Percentiles rank a stretch among this genome's conserved stretches.
These are phyloP conservation scores for Sycophila sp. DNA, from an alignment of 1,140 invertebrate genomes.

Conservation along the genomic window DNA sequence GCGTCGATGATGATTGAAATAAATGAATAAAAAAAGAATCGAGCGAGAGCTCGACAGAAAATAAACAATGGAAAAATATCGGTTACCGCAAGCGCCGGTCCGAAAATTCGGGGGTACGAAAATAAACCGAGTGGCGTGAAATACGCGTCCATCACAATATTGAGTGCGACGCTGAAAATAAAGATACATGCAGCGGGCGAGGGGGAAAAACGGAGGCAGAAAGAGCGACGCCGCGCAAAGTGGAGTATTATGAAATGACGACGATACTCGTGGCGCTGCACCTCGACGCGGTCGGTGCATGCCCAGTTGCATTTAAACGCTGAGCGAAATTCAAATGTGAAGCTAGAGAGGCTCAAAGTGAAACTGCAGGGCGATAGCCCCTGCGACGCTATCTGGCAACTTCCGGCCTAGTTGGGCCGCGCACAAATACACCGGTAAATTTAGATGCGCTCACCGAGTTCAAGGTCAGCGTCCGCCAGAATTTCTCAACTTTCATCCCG, in stretches of 20 bases:
- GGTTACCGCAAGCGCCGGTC: too few species aligned
- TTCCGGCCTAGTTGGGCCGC: constrained; percentile 46
- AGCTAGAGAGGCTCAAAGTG: neutral
- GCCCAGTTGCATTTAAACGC: constrained; percentile 9
- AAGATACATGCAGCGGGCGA: neutral
- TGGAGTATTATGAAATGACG: constrained; percentile 10
- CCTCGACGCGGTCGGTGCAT: neutral
- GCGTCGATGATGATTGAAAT: too few species aligned
- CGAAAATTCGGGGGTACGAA: too few species aligned
- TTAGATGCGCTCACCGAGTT: constrained; percentile 43
- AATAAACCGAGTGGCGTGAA: too few species aligned
- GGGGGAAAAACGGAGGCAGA: neutral
- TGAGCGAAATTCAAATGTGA: constrained; percentile 21
- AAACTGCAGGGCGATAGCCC: constrained; percentile 30
- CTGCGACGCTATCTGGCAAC: constrained; percentile 33
- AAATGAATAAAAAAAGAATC: neutral
- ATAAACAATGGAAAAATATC: too few species aligned
- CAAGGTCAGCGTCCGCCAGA: constrained; percentile 42
- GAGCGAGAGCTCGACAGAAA: neutral
- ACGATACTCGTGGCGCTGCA: neutral
- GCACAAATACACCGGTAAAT: constrained; percentile 43
- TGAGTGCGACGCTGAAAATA: neutral
- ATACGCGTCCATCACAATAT: neutral
- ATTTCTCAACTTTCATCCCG: neutral
- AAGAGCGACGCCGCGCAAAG: too few species aligned